Percentiles rank a stretch among this genome's conserved stretches.
phyloP scores from a whole-genome alignment of 2,113 vertebrate genomes.

The Propithecus coquereli region DNA sequence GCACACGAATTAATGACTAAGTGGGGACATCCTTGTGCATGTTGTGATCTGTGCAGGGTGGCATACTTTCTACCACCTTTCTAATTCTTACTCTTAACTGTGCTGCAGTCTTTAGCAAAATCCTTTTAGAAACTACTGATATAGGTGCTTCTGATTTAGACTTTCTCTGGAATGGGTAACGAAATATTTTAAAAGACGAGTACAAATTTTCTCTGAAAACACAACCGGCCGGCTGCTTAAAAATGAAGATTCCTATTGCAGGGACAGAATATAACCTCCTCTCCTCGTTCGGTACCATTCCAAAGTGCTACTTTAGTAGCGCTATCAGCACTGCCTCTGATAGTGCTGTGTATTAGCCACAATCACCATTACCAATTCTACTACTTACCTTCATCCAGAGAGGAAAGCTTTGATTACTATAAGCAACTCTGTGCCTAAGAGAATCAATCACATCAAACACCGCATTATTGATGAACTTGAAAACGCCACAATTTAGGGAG shows the following conservation, averaged over 20 bases:
- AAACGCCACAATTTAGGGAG: background rate
- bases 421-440: background rate
- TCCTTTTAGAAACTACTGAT: background rate
- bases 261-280: background rate
- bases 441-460: background rate
- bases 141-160: background rate
- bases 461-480: background rate
- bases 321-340: background rate
- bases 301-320: background rate
- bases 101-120: background rate
- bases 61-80: background rate
- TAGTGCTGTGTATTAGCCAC: background rate
- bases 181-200: conserved; percentile 11
- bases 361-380: background rate
- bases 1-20: background rate
- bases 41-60: background rate
- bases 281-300: background rate
- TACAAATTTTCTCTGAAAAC: background rate
- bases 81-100: background rate
- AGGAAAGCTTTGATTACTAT: background rate
- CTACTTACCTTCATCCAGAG: background rate
- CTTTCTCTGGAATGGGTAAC: background rate
- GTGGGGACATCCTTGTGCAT: background rate
- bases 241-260: conserved; percentile 3
- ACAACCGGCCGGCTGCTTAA: background rate